Percentiles rank a stretch among this genome's conserved stretches.
phyloP scores from a whole-genome alignment of 1,140 invertebrate genomes.

The Drosophila micromelanica region DNA sequence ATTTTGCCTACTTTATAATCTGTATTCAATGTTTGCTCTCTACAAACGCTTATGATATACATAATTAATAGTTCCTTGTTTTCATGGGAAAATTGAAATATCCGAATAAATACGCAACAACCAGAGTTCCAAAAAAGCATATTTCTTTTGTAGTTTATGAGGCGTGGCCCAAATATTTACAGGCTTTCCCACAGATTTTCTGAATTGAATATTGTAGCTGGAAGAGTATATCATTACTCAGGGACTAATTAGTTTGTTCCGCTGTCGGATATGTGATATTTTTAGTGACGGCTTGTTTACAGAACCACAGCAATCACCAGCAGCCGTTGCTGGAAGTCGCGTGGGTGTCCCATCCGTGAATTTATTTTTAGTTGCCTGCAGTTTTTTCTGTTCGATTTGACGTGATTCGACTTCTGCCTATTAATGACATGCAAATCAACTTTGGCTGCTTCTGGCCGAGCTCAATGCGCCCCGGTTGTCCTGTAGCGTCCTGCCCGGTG shows the following conservation, averaged over 20 bases:
- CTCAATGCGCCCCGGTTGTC: conserved; percentile 2
- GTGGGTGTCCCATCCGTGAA: conserved; percentile 7
- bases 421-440: conserved; percentile 79
- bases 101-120: neutral
- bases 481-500: conserved; percentile 4
- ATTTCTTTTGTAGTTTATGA: conserved; percentile 32
- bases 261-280: conserved; percentile 68
- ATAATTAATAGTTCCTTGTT: neutral
- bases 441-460: conserved; percentile 57
- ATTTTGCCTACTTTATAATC: neutral
- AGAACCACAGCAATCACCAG: conserved; percentile 24
- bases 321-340: neutral
- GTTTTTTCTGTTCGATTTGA: conserved; percentile 14
- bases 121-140: conserved; percentile 19
- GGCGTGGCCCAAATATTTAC: conserved; percentile 39
- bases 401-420: conserved; percentile 44
- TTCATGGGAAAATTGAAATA: conserved; percentile 41
- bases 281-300: conserved; percentile 72
- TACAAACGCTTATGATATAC: neutral
- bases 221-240: conserved; percentile 5
- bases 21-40: neutral
- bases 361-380: conserved; percentile 65
- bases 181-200: conserved; percentile 32
- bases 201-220: conserved; percentile 16
- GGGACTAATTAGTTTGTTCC: conserved; percentile 63